Percentiles rank a stretch among this genome's conserved stretches.
These are phyloP conservation scores for Decapterus maruadsi DNA, from an alignment of 2,797 vertebrate species.

Conservation along the genomic window DNA sequence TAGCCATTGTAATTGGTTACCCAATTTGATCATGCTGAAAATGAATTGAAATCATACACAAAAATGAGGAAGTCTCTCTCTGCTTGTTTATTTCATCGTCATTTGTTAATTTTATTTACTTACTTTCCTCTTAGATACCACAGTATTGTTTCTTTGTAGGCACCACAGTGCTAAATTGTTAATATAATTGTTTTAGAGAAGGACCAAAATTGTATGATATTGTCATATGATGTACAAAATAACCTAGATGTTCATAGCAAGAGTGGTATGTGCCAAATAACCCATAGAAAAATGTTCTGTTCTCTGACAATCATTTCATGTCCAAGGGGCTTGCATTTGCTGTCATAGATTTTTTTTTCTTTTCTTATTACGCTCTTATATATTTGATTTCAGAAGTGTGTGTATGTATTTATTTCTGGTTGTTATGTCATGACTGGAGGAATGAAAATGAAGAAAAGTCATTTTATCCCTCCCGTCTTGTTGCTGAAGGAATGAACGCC, in stretches of 20 bases:
- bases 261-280: slow-evolving; percentile 93
- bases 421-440: slow-evolving; percentile 80
- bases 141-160: slow-evolving; percentile 93
- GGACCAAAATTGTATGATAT: slow-evolving; percentile 94
- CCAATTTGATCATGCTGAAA: slow-evolving; percentile 72
- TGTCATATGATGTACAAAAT: slow-evolving; percentile 89
- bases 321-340: slow-evolving; percentile 83
- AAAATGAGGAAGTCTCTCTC: slow-evolving; percentile 72
- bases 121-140: slow-evolving; percentile 90
- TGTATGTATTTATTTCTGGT: slow-evolving; percentile 90
- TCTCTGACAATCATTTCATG: slow-evolving; percentile 93
- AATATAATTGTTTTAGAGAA: slow-evolving; percentile 95
- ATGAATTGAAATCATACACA: slow-evolving; percentile 69
- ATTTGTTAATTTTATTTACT: slow-evolving; percentile 89
- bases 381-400: slow-evolving; percentile 86
- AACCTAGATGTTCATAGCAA: slow-evolving; percentile 88
- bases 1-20: slow-evolving; percentile 69
- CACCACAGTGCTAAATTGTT: slow-evolving; percentile 92
- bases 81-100: slow-evolving; percentile 87
- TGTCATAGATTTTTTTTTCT: slow-evolving; percentile 72
- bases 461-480: slow-evolving; percentile 74
- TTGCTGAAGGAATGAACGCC: slow-evolving; percentile 81
- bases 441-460: slow-evolving; percentile 75
- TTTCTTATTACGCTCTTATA: slow-evolving; percentile 78
- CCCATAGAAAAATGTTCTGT: slow-evolving; percentile 80